These are phyloP conservation scores for Liopterus haemorrhoidalis DNA, from an alignment of 2,888 invertebrate genomes.

Conservation along the genomic window DNA sequence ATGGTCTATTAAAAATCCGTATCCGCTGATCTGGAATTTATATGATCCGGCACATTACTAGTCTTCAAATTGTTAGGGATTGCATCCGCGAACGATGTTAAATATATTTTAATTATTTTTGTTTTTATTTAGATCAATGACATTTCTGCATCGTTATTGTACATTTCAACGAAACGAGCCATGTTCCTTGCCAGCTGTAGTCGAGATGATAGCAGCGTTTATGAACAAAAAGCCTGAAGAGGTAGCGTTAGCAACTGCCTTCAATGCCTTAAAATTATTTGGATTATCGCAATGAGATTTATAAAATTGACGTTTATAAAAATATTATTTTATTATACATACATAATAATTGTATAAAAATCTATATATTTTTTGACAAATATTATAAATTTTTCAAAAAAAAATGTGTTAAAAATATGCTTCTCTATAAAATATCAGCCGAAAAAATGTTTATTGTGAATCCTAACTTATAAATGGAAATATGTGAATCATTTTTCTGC, in stretches of 20 bases:
- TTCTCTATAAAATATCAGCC: too few relatives aligned
- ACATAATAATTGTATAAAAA: too few relatives aligned
- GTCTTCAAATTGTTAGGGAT: background rate
- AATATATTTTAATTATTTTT: conserved; percentile 10
- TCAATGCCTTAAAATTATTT: conserved; percentile 86
- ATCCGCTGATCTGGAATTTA: background rate
- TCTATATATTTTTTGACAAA: too few relatives aligned
- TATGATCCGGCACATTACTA: too few relatives aligned
- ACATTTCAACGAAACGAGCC: conserved; percentile 96
- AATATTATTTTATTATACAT: too few relatives aligned
- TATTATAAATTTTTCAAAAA: too few relatives aligned
- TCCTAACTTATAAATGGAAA: too few relatives aligned
- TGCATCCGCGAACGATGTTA: background rate
- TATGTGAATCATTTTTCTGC: too few relatives aligned
- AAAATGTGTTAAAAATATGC: too few relatives aligned
- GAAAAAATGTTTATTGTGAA: too few relatives aligned
- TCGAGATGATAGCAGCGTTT: conserved; percentile 92
- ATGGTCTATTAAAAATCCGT: too few relatives aligned
- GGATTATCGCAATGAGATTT: conserved; percentile 65
- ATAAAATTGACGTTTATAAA: background rate
- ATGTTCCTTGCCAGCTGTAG: conserved; percentile 85
- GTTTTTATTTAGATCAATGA: conserved; percentile 58
- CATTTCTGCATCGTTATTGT: conserved; percentile 81
- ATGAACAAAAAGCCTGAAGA: conserved; percentile 81
- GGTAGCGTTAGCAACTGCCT: conserved; percentile 83